phyloP scores from a whole-genome alignment of 2,797 vertebrate species.

The Cephalopachus bancanus region DNA sequence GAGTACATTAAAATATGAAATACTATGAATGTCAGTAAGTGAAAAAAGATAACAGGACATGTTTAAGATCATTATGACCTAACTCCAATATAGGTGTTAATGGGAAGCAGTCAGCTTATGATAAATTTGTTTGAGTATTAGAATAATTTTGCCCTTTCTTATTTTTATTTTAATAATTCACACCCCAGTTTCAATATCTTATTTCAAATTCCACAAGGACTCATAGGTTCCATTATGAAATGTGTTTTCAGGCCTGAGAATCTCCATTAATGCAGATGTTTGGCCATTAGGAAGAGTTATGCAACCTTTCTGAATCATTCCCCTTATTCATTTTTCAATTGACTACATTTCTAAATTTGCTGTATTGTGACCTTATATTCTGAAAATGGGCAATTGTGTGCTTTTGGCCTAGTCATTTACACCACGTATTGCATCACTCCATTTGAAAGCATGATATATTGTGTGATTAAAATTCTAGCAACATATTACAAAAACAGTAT shows the following conservation, averaged over 20 bases:
- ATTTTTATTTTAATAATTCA: slow-evolving; percentile 58
- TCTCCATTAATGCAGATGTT: slow-evolving; percentile 32
- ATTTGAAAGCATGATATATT: not conserved
- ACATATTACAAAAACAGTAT: not conserved
- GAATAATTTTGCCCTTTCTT: not conserved
- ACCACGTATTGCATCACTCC: not conserved
- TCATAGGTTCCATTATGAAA: slow-evolving; percentile 58
- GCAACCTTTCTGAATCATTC: slow-evolving; percentile 15
- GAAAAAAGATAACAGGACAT: not conserved
- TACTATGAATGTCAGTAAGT: not conserved
- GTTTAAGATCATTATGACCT: not conserved
- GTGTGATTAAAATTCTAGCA: slow-evolving; percentile 32
- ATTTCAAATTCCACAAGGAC: not conserved
- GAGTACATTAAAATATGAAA: not conserved
- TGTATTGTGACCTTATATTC: not conserved
- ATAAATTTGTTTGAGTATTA: not conserved
- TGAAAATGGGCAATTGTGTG: slow-evolving; percentile 15
- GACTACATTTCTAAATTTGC: slow-evolving; percentile 17
- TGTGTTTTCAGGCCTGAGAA: not conserved
- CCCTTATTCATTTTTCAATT: slow-evolving; percentile 1
- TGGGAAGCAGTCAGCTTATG: not conserved
- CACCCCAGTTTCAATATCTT: not conserved
- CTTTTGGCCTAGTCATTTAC: not conserved
- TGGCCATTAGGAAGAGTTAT: not conserved
- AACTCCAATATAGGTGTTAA: not conserved